Evolutionary conservation across 2,888 invertebrate genomes (phyloP).

Genomic region (Digitonthophagus gazella): DNA sequence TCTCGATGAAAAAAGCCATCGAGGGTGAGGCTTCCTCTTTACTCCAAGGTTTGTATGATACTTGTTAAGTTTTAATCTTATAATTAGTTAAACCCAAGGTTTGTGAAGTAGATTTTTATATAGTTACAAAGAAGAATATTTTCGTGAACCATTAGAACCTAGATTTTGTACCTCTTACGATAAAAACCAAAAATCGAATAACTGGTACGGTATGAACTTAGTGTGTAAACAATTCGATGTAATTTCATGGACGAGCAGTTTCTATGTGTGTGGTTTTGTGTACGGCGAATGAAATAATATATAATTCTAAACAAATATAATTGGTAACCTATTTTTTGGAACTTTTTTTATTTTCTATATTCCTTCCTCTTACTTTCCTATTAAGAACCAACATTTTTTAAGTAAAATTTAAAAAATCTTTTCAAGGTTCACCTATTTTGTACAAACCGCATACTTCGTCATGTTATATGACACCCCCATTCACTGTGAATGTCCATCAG

Average conservation of each 20-base stretch:
- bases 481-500: neutral
- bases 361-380: neutral
- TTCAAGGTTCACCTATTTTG: neutral
- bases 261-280: slow-evolving; percentile 18
- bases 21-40: no score
- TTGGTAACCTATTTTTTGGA: slow-evolving; percentile 21
- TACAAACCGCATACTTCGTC: neutral
- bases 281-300: slow-evolving; percentile 21
- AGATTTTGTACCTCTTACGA: slow-evolving; percentile 48
- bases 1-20: neutral
- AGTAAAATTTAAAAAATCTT: no score
- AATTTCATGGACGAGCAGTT: slow-evolving; percentile 13
- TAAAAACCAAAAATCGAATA: slow-evolving; percentile 9
- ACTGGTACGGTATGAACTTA: slow-evolving; percentile 20
- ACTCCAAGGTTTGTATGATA: no score
- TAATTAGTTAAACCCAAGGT: slow-evolving; percentile 30
- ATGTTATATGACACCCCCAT: neutral
- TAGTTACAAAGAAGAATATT: slow-evolving; percentile 40
- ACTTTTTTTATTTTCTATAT: slow-evolving; percentile 11
- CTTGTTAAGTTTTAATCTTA: no score
- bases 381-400: no score
- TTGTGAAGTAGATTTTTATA: slow-evolving; percentile 30
- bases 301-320: slow-evolving; percentile 24
- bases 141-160: slow-evolving; percentile 48
- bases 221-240: slow-evolving; percentile 24